Percentiles rank a stretch among this genome's conserved stretches.
Conservation (phyloP, 2,113 vertebrate genomes). For the Pogonocichla stellata region DNA sequence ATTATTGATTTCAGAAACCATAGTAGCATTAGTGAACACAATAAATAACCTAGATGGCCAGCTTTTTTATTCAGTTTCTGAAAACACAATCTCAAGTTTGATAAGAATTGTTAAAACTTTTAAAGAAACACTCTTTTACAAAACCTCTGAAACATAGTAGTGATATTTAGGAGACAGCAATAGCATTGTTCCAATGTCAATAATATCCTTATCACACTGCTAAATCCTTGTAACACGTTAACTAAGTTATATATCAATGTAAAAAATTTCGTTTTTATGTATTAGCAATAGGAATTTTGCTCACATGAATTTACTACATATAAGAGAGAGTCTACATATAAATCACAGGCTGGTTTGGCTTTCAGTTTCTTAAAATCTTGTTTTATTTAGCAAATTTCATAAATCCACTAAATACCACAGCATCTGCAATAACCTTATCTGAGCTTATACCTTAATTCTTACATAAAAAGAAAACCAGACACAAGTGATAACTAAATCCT, state of each 20-base stretch:
- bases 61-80: not conserved
- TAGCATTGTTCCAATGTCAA: not conserved
- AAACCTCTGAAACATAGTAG: not conserved
- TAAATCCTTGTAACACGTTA: not conserved
- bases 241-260: not conserved
- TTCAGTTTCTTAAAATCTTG: not conserved
- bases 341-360: not conserved
- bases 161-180: not conserved
- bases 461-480: not conserved
- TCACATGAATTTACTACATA: not conserved
- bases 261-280: not conserved
- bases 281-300: not conserved
- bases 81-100: not conserved
- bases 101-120: not conserved
- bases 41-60: not conserved
- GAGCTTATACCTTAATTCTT: not conserved
- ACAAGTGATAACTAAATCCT: not conserved
- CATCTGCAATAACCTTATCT: not conserved
- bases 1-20: constrained; percentile 14
- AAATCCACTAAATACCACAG: not conserved
- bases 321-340: not conserved
- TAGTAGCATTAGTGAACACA: not conserved
- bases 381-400: not conserved
- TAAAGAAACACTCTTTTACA: not conserved
- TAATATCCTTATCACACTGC: not conserved